Percentiles rank a stretch among this genome's conserved stretches.
These are phyloP conservation scores for Premnoplex brunnescens DNA, from an alignment of 2,797 vertebrate genomes.

Conservation along the genomic window DNA sequence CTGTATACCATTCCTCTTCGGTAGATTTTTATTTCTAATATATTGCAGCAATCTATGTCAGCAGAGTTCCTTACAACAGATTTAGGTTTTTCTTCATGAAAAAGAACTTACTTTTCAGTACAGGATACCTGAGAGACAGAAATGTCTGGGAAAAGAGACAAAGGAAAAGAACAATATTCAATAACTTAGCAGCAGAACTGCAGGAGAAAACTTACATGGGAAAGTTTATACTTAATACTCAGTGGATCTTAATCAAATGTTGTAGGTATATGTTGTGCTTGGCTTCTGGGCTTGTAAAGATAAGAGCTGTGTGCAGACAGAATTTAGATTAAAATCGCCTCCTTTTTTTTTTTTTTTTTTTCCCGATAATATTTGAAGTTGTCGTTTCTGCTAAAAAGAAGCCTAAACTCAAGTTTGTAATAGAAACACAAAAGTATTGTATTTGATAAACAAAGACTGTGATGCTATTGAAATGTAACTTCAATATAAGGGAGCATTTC, in stretches of 20 bases:
- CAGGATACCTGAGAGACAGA: neutral
- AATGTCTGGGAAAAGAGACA: neutral
- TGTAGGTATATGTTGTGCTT: neutral
- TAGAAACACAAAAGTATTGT: neutral
- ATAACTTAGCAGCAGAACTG: neutral
- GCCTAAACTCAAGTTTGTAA: neutral
- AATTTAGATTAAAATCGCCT: neutral
- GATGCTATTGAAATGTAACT: neutral
- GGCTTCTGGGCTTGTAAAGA: neutral
- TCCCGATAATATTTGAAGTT: neutral
- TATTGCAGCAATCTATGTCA: neutral
- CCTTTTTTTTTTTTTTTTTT: neutral
- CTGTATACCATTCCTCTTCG: neutral
- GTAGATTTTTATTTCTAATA: neutral
- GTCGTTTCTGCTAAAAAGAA: neutral
- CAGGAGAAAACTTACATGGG: neutral
- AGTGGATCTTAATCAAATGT: neutral
- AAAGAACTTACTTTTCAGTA: neutral
- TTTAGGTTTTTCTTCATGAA: neutral
- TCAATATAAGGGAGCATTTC: neutral
- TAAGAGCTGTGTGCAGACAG: neutral
- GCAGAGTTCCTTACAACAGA: neutral
- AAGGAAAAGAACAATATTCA: neutral
- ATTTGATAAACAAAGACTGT: neutral
- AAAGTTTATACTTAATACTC: slow-evolving; percentile 15